Evolutionary conservation across 1,140 invertebrate species (phyloP), one percentile per base, ranked within the genome.

Genomic region (Leptopilina boulardi): DNA sequence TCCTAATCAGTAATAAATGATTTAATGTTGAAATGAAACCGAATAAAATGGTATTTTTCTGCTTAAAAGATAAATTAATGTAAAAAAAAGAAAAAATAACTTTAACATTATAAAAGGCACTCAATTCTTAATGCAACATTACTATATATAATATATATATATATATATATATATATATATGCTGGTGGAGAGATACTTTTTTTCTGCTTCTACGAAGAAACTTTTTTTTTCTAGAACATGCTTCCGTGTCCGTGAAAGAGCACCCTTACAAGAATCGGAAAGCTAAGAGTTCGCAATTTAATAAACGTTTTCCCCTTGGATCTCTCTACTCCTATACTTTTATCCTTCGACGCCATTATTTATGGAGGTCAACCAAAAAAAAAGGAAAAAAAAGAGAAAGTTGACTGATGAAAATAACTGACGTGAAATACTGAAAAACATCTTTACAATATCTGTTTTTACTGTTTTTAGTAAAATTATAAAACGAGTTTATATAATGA

Each of bases 201-300:
- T 87, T 86, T 72, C 80, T 78, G 78, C 84, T 85, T 77, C 80
- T 76, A 77, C 76, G 78, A 75, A 83, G 79, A 82, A 87, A 84
- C 86, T 87, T 89, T 89, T 86, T 84, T 38, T 38, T 38, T 38
- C 9, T 83, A 87, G 86, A 88, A 88, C 86, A 87, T 88, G 86
- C 86, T 87, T 82, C 84, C 82, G 84, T 82, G 85, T 87, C 87
- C 87, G 87, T 88, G 83, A 88, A 89, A 86, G 85, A 84, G 86
- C 83, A 80, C 82, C 83, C 84, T 85, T 87, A 79, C 84, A 87
- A 89, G 87, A 89, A 88, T 87, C 87, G 85, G 87, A 90, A 89
- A 90, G 89, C 89, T 89, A 89, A 90, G 89, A 90, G 89, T 89
- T 90, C 83, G 88, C 89, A 89, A 90, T 90, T 89, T 86, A 89